Conservation (phyloP, 2,113 vertebrate species). For the Psammodynastes pulverulentus region DNA sequence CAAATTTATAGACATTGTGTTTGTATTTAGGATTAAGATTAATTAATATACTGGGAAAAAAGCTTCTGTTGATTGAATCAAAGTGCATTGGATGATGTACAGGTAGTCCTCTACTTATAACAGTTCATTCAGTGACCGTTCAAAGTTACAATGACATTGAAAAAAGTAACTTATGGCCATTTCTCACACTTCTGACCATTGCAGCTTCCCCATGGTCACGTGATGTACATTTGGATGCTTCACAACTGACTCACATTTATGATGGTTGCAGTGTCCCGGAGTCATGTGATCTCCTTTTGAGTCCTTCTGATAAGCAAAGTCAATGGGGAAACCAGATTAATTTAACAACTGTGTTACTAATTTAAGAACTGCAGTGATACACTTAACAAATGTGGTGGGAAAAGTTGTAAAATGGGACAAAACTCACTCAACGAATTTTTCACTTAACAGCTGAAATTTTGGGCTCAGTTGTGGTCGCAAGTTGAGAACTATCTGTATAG, state of each 20-base stretch:
- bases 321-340: neutral
- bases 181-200: neutral
- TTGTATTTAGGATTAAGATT: slow-evolving; percentile 12
- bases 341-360: neutral
- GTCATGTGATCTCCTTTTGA: neutral
- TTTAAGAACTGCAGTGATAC: neutral
- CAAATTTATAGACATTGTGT: neutral
- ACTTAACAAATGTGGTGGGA: neutral
- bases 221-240: neutral
- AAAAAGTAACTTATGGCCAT: neutral
- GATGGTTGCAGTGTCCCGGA: neutral
- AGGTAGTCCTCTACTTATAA: neutral
- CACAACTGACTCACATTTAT: neutral
- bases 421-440: neutral
- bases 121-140: neutral
- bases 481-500: neutral
- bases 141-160: neutral
- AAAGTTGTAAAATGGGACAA: neutral
- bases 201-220: neutral
- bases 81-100: slow-evolving; percentile 15
- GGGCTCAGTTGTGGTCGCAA: neutral
- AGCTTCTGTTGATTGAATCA: slow-evolving; percentile 24
- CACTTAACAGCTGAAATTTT: neutral
- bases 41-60: slow-evolving; percentile 4
- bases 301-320: neutral